Conservation (phyloP, 2,797 vertebrate species). For the Hemibagrus guttatus region DNA sequence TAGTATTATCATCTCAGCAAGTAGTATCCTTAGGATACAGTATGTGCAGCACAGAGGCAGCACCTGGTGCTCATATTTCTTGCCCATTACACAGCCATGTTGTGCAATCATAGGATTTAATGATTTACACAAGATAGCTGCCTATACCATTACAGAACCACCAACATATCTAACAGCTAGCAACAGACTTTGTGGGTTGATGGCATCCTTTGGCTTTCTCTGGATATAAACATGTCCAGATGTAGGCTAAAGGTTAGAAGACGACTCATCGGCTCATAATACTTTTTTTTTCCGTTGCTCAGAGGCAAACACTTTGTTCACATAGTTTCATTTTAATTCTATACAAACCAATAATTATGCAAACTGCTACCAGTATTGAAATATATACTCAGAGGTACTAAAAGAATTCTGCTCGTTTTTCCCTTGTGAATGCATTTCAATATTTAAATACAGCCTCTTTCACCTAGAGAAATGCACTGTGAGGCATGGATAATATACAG, state of each 20-base stretch:
- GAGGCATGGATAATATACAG: not conserved
- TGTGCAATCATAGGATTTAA: not conserved
- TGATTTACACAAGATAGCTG: constrained; percentile 14
- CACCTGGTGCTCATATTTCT: constrained; percentile 9
- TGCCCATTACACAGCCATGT: not conserved
- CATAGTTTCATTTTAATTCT: not conserved
- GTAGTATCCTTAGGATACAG: not conserved
- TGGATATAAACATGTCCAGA: constrained; percentile 21
- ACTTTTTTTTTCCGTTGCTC: constrained; percentile 16
- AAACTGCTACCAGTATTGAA: not conserved
- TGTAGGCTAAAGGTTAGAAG: constrained; percentile 9
- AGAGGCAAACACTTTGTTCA: not conserved
- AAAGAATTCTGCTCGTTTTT: not conserved
- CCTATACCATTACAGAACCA: not conserved
- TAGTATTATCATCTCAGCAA: not conserved
- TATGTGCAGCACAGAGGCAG: not conserved
- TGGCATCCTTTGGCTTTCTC: constrained; percentile 4
- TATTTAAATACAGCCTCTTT: not conserved
- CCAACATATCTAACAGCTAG: not conserved
- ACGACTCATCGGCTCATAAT: not conserved
- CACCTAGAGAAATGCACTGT: not conserved
- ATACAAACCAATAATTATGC: constrained; percentile 9
- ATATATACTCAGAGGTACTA: not conserved
- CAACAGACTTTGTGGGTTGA: not conserved
- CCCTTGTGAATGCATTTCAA: not conserved